Evolutionary conservation across 1,140 invertebrate species (phyloP), one percentile per base, ranked within the genome.

Genomic region (Trichomalopsis sarcophagae): DNA sequence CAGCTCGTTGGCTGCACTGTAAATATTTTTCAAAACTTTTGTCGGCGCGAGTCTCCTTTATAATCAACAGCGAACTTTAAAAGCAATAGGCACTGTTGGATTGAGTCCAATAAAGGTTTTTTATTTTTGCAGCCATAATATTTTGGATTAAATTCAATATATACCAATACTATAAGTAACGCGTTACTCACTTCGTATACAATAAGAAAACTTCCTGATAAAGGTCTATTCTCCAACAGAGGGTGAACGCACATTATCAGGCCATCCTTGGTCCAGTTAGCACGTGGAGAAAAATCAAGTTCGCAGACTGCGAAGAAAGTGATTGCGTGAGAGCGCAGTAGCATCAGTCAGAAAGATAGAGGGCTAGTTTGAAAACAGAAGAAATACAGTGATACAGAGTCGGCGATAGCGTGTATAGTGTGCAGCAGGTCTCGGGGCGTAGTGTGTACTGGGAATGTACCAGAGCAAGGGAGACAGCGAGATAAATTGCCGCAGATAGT

Each of bases 401-500:
- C 21, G 33, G 50, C n/a, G 77, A 66, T 66, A 5, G 55, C 33
- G 77, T 21, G 50, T 36, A 36, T 21, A 80, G 62, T 33, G 30
- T 44, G 40, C 40, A 44, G 55, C 55, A n/a, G 6, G 21, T 21
- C 3, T 7, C 55, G 21, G 1, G 17, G 21, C 55, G 4, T n/a
- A 62, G 14, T 6, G 74, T 13, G 23, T 36, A 68, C 33, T 62
- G 7, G 36, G 68, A 21, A 62, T 13, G 79, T 30, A 23, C 50
- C 1, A 13, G 68, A 30, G 36, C 23, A 44, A 14, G 17, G 23
- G 79, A 73, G 33, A 21, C 21, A 23, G n/a, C 30, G 62, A 80
- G 79, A 81, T 81, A 81, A 81, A 81, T 81, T 73, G 79, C 36
- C 36, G 79, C 68, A 81, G 79, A 81, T 81, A 81, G 66, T 13